Evolutionary conservation across 2,888 invertebrate genomes (phyloP), one percentile per base, ranked within the genome.

Genomic region (Acleris holmiana): DNA sequence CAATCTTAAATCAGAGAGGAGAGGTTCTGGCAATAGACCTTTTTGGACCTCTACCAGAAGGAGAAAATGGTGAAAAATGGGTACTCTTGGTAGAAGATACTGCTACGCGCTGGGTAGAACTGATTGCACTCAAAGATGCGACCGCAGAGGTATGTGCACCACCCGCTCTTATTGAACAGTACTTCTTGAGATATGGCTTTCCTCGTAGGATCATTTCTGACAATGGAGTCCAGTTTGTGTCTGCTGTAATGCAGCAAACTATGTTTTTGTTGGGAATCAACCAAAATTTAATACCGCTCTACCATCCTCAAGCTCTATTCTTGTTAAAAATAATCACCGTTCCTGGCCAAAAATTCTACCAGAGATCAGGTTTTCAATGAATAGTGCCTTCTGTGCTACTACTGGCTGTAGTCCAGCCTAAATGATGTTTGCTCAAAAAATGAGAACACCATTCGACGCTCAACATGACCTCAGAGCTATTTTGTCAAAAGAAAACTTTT

Each of bases 221-320:
- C 25, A 75, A 76, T 40, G 75, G 75, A 0, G 54, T 62, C 0
- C 77, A 77, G 19, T 77, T 77, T 61, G 66, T 75, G 0, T 60
- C 73, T 0, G 70, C 67, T 0, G 70, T 68, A 1, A 75, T 76
- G 73, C 75, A 73, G 15, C 53, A 74, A n/a, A 47, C 44, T 4
- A 68, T 69, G 62, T 69, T 47, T n/a, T 8, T 69, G 0, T 18
- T 75, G 7, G 71, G 70, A 0, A 49, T 73, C 0, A 54, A 69
- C 10, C 75, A 75, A 13, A 48, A 35, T 13, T 50, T 79, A 0
- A 72, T 71, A 2, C 78, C 81, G 0, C 55, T 78, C 0, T 82
- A 83, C 66, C 81, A 84, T 48, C 82, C 82, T 0, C 73, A 78
- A 25, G 74, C 77, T 0, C n/a, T n/a, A n/a, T n/a, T n/a, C n/a